Conservation (phyloP, 2,113 vertebrate genomes). For the Egretta garzetta region DNA sequence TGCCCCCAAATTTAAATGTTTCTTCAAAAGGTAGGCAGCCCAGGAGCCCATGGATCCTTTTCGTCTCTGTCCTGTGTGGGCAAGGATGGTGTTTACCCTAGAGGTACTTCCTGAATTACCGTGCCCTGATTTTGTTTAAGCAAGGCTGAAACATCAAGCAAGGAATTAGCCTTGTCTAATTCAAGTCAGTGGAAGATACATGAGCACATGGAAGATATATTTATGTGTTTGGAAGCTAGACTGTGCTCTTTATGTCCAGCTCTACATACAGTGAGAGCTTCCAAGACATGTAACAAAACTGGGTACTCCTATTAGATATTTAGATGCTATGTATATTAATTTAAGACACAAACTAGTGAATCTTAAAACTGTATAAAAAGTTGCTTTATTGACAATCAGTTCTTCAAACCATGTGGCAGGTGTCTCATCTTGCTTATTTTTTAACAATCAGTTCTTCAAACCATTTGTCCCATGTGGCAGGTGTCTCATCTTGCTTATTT, state of each 20-base stretch:
- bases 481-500: neutral
- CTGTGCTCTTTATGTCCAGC: neutral
- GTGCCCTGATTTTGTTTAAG: neutral
- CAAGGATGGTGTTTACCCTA: neutral
- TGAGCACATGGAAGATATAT: neutral
- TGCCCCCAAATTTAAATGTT: neutral
- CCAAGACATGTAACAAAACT: neutral
- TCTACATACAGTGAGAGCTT: fast-evolving
- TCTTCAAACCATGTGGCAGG: neutral
- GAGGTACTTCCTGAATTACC: neutral
- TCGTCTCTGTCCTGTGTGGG: neutral
- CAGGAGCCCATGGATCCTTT: neutral
- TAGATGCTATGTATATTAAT: neutral
- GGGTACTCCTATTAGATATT: neutral
- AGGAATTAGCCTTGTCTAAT: neutral
- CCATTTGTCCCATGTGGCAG: neutral
- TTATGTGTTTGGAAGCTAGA: neutral
- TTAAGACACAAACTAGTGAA: neutral
- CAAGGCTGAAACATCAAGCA: neutral
- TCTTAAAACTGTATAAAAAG: neutral
- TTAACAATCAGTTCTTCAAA: neutral
- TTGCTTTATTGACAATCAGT: neutral
- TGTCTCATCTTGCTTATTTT: neutral
- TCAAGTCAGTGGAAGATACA: neutral
- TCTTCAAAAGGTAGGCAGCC: neutral